Evolutionary conservation across 2,797 vertebrate species (phyloP).

Genomic region (Babyrousa celebensis): DNA sequence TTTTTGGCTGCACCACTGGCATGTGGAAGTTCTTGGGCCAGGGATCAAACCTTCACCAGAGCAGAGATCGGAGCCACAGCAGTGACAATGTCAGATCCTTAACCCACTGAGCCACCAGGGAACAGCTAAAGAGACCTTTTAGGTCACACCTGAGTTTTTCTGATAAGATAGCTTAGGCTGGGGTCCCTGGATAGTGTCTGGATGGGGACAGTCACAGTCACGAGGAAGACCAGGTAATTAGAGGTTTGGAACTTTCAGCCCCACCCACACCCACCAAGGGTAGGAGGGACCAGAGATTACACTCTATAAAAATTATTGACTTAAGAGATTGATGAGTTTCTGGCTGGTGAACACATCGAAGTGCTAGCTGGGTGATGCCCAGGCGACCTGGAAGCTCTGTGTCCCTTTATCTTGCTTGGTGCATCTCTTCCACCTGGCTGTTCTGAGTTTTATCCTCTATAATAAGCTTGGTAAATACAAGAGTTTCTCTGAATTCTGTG

Average conservation of each 20-base stretch:
- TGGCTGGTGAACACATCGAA: not conserved
- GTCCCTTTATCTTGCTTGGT: not conserved
- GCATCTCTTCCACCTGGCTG: not conserved
- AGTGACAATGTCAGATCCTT: too few relatives aligned
- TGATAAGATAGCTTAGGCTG: too few relatives aligned
- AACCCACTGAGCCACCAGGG: too few relatives aligned
- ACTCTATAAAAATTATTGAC: not conserved
- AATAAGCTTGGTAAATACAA: not conserved
- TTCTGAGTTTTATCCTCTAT: not conserved
- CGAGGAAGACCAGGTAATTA: not conserved
- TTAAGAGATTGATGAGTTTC: not conserved
- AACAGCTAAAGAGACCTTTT: too few relatives aligned
- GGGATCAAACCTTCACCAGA: too few relatives aligned
- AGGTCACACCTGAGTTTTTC: not conserved
- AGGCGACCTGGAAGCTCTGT: not conserved
- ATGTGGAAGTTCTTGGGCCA: too few relatives aligned
- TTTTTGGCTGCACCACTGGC: too few relatives aligned
- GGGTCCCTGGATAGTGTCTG: not conserved
- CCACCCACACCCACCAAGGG: not conserved
- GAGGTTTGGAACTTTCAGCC: not conserved
- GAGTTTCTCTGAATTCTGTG: not conserved
- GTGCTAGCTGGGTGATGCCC: too few relatives aligned
- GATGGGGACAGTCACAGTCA: not conserved
- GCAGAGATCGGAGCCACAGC: too few relatives aligned
- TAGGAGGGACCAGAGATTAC: not conserved